Evolutionary conservation across 2,113 vertebrate genomes (phyloP).

Genomic region (Oncorhynchus nerka): DNA sequence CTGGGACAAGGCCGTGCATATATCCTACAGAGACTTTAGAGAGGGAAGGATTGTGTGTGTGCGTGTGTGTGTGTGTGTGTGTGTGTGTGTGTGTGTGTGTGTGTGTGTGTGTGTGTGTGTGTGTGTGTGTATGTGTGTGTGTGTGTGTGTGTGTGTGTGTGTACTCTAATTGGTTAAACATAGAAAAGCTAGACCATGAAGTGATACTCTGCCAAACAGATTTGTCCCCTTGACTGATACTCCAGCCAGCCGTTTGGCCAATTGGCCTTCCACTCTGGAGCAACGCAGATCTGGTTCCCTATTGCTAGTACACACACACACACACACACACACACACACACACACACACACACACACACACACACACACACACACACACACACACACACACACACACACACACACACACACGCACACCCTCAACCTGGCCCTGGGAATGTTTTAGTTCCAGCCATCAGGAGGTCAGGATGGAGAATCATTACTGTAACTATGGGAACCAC

Average conservation of each 20-base stretch:
- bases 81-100: background rate
- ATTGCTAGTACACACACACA: too few relatives aligned
- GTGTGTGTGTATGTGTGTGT: background rate
- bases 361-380: background rate
- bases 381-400: too few relatives aligned
- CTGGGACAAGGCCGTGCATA: too few relatives aligned
- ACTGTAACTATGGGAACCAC: background rate
- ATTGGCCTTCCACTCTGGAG: background rate
- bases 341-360: background rate
- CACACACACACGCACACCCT: background rate
- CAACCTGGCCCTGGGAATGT: background rate
- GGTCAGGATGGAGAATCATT: background rate
- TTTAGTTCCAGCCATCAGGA: background rate
- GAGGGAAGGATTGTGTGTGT: background rate
- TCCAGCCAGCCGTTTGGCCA: slow-evolving; percentile 25
- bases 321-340: background rate
- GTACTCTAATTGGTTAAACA: slow-evolving; percentile 14
- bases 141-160: background rate
- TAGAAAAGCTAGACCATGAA: slow-evolving; percentile 61
- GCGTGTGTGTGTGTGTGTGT: background rate
- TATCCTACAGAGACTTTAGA: background rate
- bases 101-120: background rate
- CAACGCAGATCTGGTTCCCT: background rate
- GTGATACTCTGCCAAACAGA: slow-evolving; percentile 41
- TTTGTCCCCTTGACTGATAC: slow-evolving; percentile 43